Evolutionary conservation across 30 jellyfish, hydroid and myxozoan genomes (phyloP).

Genomic region (Aurelia sp.): DNA sequence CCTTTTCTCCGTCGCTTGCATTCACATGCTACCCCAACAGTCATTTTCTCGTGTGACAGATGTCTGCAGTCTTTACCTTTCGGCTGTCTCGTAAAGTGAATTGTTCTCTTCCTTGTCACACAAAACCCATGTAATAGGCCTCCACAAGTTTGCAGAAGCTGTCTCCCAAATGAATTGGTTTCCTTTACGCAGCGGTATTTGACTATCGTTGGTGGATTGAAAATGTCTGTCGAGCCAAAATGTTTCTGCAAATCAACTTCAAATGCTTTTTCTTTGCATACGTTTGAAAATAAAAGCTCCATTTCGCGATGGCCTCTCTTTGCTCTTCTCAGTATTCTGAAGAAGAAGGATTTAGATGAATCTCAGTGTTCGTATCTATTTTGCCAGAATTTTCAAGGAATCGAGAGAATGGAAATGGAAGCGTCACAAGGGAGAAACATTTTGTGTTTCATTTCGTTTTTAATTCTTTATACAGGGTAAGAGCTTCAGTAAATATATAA

Average conservation of each 20-base stretch:
- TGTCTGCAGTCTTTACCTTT: slow-evolving; percentile 46
- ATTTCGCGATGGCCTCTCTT: neutral
- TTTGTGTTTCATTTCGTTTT: no score
- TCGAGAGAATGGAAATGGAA: no score
- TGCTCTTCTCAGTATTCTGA: no score
- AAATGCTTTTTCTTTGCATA: slow-evolving; percentile 40
- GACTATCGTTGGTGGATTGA: slow-evolving; percentile 36
- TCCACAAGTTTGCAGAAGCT: slow-evolving; percentile 11
- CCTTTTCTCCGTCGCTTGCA: slow-evolving; percentile 21
- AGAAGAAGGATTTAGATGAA: no score
- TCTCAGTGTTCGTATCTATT: no score
- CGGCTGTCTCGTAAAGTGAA: slow-evolving; percentile 51
- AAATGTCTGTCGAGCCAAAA: slow-evolving; percentile 40
- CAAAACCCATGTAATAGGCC: slow-evolving; percentile 11
- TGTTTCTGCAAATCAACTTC: slow-evolving; percentile 37
- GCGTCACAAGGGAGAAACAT: no score
- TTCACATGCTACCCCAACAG: slow-evolving; percentile 54
- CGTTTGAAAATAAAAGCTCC: neutral
- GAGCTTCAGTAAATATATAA: no score
- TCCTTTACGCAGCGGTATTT: slow-evolving; percentile 24
- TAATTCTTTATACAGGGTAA: no score
- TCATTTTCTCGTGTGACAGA: slow-evolving; percentile 15
- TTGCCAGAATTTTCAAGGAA: no score
- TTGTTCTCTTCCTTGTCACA: slow-evolving; percentile 22
- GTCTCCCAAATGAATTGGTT: no score